These are phyloP conservation scores for Phyllotreta striolata DNA, from an alignment of 2,888 invertebrate genomes.

Conservation along the genomic window DNA sequence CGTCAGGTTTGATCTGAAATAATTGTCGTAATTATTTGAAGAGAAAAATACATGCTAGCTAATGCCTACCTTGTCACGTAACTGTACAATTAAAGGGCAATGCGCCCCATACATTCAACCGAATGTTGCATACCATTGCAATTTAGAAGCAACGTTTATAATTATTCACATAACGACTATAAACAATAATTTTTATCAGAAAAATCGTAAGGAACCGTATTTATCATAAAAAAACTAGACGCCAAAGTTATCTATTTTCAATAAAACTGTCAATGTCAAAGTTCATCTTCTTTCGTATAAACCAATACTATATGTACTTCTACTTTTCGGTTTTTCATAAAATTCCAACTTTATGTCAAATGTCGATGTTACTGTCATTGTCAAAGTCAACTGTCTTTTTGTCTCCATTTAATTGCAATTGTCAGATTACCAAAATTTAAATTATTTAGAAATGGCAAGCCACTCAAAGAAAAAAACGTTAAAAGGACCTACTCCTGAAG, in stretches of 20 bases:
- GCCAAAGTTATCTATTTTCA: conserved; percentile 28
- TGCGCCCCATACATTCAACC: conserved; percentile 11
- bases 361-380: too few species aligned
- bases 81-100: conserved; percentile 27
- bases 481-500: conserved; percentile 72
- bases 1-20: conserved; percentile 16
- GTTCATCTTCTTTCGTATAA: background rate
- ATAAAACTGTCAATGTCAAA: conserved; percentile 25
- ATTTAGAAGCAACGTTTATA: background rate
- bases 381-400: conserved; percentile 11
- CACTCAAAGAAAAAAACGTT: conserved; percentile 59
- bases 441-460: conserved; percentile 55
- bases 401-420: background rate
- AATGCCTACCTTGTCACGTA: conserved; percentile 24
- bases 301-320: background rate
- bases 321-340: too few species aligned
- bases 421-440: conserved; percentile 22
- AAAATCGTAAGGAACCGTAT: conserved; percentile 5
- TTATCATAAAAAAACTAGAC: conserved; percentile 19
- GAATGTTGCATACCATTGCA: conserved; percentile 10
- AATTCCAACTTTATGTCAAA: too few species aligned
- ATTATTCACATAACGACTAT: background rate
- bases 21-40: conserved; percentile 2
- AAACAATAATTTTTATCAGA: background rate
- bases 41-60: background rate